A percentile compares a stretch with the other conserved stretches of the same genome.
Evolutionary conservation across 2,797 vertebrate species (phyloP).

Genomic region (Myotis planiceps): DNA sequence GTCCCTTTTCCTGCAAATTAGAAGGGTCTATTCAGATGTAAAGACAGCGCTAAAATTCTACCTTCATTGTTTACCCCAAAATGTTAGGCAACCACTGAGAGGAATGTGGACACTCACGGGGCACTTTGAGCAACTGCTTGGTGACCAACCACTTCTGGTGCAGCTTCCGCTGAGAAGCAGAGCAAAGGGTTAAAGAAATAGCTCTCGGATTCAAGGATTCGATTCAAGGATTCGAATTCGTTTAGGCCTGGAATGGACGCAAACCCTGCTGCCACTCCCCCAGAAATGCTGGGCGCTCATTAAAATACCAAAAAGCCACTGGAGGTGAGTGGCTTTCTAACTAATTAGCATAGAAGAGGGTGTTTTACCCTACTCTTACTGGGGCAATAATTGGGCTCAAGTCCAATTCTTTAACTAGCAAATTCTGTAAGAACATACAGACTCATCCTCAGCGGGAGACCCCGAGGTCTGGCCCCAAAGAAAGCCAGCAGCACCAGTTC

Average conservation of each 20-base stretch:
- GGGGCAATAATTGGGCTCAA: slow-evolving; percentile 54
- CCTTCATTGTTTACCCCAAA: not conserved
- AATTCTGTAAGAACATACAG: not conserved
- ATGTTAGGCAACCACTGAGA: not conserved
- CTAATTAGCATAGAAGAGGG: slow-evolving; percentile 44
- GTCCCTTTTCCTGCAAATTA: not conserved
- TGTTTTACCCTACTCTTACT: slow-evolving; percentile 38
- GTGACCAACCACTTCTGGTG: not conserved
- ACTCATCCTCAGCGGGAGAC: not conserved
- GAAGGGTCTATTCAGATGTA: not conserved
- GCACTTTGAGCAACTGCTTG: too few relatives aligned
- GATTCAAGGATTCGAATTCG: not conserved
- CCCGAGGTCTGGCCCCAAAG: not conserved
- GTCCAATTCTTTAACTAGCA: slow-evolving; percentile 16
- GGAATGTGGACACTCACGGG: not conserved
- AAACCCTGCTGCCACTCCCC: not conserved
- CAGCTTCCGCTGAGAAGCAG: not conserved
- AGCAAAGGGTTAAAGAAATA: slow-evolving; percentile 65
- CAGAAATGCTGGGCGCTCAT: slow-evolving; percentile 57
- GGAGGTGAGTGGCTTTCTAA: slow-evolving; percentile 36
- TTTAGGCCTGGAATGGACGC: slow-evolving; percentile 59
- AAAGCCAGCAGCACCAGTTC: not conserved
- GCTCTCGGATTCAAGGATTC: slow-evolving; percentile 32
- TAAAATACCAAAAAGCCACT: slow-evolving; percentile 60
- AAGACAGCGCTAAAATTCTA: not conserved